Evolutionary conservation across 2,888 invertebrate species (phyloP), one percentile per base, ranked within the genome.

Genomic region (Balanococcus diminutus): DNA sequence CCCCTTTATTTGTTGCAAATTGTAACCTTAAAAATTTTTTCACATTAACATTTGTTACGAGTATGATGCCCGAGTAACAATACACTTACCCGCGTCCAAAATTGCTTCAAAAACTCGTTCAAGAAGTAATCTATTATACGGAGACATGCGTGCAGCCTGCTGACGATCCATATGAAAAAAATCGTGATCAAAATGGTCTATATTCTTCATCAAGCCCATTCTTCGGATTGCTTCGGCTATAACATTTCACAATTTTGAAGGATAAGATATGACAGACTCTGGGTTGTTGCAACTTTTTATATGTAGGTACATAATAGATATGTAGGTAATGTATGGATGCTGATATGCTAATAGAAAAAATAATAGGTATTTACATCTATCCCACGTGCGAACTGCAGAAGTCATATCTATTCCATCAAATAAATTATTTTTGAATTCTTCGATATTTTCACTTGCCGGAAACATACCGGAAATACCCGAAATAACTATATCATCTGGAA

Each of bases 401-500:
- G 6, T n/a, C 51, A 51, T 51, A 14, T 51, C 51, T 1, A 14
- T 51, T 51, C 51, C 51, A 14, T 16, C 51, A 0, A 51, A 4
- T 51, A 51, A 51, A 51, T 51, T 51, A 1, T 39, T 11, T 22
- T n/a, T 81, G 39, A 19, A 81, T 14, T 81, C 81, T 0, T 14
- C 39, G 1, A 36, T 22, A 36, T 81, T 36, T 0, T 79, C 79
- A 16, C 42, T 0, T 3, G 2, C 42, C 6, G 81, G 39, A 25
- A 39, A 81, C 9, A 11, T 14, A 0, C 42, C 81, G 1, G 81
- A 96, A 96, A 91, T 97, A 97, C 72, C 96, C 94, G 92, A 95
- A 94, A 31, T 96, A 97, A 89, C 97, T 97, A 91, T 96, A n/a
- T 51, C 51, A n/a, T 51, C 6, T n/a, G n/a, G n/a, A 4, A 2